Conservation (phyloP, 2,888 invertebrate species). For the Poecilobothrus nobilitatus region DNA sequence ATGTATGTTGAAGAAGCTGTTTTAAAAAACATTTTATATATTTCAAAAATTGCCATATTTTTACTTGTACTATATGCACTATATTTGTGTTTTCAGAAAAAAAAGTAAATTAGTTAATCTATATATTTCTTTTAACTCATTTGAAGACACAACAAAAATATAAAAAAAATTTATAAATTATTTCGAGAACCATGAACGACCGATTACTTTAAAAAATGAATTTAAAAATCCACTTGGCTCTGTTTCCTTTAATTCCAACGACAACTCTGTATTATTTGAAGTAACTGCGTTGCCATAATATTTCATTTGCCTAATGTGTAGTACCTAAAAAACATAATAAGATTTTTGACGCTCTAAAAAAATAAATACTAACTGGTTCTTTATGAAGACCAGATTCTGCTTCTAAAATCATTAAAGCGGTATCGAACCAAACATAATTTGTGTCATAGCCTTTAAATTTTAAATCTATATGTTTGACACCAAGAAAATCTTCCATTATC, state of each 20-base stretch:
- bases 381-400: neutral
- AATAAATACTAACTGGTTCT: neutral
- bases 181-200: neutral
- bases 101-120: no score
- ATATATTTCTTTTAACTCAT: no score
- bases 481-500: neutral
- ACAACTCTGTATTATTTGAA: neutral
- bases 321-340: neutral
- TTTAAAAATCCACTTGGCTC: neutral
- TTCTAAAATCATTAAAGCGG: neutral
- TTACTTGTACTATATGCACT: no score
- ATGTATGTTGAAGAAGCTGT: no score
- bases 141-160: no score
- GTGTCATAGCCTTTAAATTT: neutral
- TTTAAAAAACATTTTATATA: no score
- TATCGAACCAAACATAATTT: neutral
- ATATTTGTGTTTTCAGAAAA: no score
- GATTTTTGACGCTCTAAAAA: no score
- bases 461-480: neutral
- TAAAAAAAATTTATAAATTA: no score
- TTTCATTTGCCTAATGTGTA: neutral
- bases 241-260: neutral
- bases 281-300: neutral
- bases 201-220: neutral
- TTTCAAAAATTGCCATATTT: no score